A percentile compares a stretch with the other conserved stretches of the same genome.
Evolutionary conservation across 2,113 vertebrate species (phyloP).

Genomic region (Tragelaphus buxtoni): DNA sequence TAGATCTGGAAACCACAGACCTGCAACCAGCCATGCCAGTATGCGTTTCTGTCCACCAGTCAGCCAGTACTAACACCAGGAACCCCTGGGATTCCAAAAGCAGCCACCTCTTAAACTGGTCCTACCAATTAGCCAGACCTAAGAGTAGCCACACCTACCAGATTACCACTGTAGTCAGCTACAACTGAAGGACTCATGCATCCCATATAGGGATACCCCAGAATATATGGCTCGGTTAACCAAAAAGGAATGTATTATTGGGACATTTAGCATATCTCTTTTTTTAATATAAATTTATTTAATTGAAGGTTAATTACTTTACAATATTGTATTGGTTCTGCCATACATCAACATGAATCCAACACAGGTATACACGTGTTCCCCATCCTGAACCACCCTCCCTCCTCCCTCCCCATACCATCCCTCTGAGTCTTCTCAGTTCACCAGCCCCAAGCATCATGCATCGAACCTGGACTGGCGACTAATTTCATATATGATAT

Average conservation of each 20-base stretch:
- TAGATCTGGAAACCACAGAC: not conserved
- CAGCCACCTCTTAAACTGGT: not conserved
- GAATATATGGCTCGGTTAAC: not conserved
- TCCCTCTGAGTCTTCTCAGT: no score
- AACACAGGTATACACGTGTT: no score
- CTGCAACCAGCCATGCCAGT: not conserved
- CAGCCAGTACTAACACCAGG: not conserved
- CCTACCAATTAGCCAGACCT: not conserved
- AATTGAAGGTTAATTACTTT: no score
- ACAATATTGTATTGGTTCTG: no score
- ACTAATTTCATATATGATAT: no score
- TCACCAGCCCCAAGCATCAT: no score
- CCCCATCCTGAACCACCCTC: no score
- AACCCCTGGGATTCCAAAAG: not conserved
- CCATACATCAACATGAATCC: no score
- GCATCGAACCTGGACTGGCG: no score
- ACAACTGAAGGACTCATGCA: not conserved
- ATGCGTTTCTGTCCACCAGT: accelerated
- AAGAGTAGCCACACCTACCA: not conserved
- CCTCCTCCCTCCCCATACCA: no score
- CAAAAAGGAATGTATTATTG: not conserved
- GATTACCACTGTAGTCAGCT: not conserved
- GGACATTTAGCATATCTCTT: not conserved
- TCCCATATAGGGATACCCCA: not conserved
- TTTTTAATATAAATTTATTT: no score